phyloP scores from a whole-genome alignment of 2,113 vertebrate species.

The Petaurus breviceps region DNA sequence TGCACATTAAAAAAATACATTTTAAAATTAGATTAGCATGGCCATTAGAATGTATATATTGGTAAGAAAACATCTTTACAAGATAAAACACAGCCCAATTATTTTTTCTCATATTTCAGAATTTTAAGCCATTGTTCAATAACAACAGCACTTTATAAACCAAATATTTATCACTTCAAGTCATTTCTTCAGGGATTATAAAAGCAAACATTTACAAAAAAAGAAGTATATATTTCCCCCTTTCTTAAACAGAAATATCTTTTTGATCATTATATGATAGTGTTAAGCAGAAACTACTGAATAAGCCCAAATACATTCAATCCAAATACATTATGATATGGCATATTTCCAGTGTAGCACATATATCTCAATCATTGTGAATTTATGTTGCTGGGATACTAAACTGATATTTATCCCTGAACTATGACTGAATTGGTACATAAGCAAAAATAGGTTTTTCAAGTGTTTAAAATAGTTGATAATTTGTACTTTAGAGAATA shows the following conservation, averaged over 20 bases:
- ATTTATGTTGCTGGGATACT: not conserved
- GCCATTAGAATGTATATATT: not conserved
- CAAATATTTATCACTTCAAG: not conserved
- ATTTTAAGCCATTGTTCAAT: not conserved
- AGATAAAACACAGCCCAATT: not conserved
- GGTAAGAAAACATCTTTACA: not conserved
- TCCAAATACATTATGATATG: not conserved
- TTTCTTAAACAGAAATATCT: not conserved
- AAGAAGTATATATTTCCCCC: not conserved
- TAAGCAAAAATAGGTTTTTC: not conserved
- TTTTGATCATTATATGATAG: not conserved
- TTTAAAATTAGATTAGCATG: not conserved
- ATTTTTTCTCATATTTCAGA: not conserved
- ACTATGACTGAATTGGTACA: not conserved
- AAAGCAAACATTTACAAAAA: not conserved
- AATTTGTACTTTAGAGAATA: not conserved
- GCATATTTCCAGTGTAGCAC: not conserved
- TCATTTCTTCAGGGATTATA: not conserved
- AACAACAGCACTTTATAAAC: not conserved
- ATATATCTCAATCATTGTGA: slow-evolving; percentile 44
- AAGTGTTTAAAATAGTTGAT: not conserved
- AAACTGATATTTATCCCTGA: not conserved
- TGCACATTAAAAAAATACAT: too few relatives aligned
- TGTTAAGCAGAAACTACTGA: not conserved
- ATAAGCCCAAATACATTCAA: not conserved